Percentiles rank a stretch among this genome's conserved stretches.
Evolutionary conservation across 2,797 vertebrate species (phyloP).

Genomic region (Loriculus beryllinus): DNA sequence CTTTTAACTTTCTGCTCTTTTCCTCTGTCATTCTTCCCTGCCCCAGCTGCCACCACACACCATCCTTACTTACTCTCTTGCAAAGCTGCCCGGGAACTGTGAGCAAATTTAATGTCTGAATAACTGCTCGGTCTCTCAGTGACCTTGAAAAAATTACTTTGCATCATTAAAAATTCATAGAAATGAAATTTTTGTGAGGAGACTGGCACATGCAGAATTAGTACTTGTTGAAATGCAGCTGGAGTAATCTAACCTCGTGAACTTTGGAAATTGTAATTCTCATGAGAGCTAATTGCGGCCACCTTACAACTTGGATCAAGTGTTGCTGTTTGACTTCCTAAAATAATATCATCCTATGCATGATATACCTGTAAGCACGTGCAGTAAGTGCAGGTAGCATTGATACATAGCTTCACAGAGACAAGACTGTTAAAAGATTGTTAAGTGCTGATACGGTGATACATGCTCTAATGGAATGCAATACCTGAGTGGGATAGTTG

Average conservation of each 20-base stretch:
- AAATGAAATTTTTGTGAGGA: constrained; percentile 74
- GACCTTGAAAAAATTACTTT: constrained; percentile 80
- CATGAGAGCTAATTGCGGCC: constrained; percentile 47
- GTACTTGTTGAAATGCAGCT: constrained; percentile 74
- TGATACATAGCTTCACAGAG: background rate
- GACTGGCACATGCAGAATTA: constrained; percentile 72
- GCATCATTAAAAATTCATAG: constrained; percentile 82
- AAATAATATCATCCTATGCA: background rate
- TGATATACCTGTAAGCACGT: background rate
- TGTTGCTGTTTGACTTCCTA: constrained; percentile 56
- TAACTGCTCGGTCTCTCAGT: constrained; percentile 74
- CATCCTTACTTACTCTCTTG: constrained; percentile 68
- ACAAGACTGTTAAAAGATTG: background rate
- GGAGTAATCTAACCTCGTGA: constrained; percentile 55
- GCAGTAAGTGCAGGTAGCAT: background rate
- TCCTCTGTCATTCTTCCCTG: constrained; percentile 41
- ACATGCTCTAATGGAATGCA: background rate
- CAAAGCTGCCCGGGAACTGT: constrained; percentile 80
- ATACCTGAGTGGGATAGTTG: background rate
- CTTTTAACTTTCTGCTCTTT: constrained; percentile 20
- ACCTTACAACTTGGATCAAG: constrained; percentile 52
- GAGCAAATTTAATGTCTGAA: constrained; percentile 80
- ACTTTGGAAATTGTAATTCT: constrained; percentile 67
- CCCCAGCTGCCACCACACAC: constrained; percentile 43
- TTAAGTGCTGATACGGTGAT: background rate